Conservation (phyloP, 2,113 vertebrate species). For the Muntiacus reevesi region DNA sequence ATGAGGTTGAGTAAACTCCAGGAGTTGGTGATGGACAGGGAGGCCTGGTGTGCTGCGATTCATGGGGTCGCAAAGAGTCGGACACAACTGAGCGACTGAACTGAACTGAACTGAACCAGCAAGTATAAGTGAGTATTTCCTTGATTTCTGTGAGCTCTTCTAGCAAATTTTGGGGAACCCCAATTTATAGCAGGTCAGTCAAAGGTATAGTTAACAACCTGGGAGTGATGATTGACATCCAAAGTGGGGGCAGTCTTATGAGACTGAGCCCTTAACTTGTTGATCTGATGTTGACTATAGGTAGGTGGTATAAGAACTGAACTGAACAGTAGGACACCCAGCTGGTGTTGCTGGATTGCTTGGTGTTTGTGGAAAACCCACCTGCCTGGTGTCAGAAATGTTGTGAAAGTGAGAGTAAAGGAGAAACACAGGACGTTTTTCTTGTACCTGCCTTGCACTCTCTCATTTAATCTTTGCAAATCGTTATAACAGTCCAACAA, state of each 20-base stretch:
- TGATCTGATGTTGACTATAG: background rate
- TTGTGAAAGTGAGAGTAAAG: background rate
- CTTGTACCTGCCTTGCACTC: background rate
- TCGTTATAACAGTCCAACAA: background rate
- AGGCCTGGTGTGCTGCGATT: no score
- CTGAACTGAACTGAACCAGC: background rate
- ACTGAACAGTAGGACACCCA: background rate
- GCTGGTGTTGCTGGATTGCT: background rate
- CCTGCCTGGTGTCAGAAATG: background rate
- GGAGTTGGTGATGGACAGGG: no score
- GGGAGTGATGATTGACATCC: background rate
- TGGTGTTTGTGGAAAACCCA: background rate
- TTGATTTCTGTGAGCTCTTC: background rate
- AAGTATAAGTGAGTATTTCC: background rate
- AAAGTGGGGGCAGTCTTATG: background rate
- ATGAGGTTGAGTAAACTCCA: no score
- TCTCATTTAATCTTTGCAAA: background rate
- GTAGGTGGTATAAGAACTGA: background rate
- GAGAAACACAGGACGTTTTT: background rate
- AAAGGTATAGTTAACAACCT: background rate
- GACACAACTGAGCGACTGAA: no score
- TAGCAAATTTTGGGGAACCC: background rate
- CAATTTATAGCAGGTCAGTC: background rate
- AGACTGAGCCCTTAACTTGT: background rate
- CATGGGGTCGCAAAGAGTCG: no score